These are phyloP conservation scores for Plagiodera versicolora DNA, from an alignment of 2,888 invertebrate species.

Conservation along the genomic window DNA sequence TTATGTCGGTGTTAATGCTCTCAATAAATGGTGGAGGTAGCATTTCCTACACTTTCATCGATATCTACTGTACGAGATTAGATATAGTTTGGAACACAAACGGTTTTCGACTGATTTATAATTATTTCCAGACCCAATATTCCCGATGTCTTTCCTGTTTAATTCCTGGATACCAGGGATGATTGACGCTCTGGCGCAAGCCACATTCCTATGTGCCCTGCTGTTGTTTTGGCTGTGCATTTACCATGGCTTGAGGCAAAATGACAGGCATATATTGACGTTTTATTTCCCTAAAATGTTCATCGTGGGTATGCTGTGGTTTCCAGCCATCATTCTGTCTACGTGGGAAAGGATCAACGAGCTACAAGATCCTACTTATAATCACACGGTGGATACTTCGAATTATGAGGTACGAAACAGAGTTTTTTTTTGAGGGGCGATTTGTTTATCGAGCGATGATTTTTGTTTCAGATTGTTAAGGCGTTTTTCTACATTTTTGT, in stretches of 20 bases:
- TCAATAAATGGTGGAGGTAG: too few species aligned
- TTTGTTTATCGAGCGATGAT: too few species aligned
- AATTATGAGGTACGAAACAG: conserved; percentile 83
- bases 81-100: too few species aligned
- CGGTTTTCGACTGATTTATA: too few species aligned
- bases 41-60: too few species aligned
- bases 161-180: conserved; percentile 92
- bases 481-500: conserved; percentile 87
- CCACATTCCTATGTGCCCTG: conserved; percentile 83
- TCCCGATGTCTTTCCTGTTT: conserved; percentile 85
- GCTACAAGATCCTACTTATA: conserved; percentile 88
- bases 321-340: conserved; percentile 81
- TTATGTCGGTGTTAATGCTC: too few species aligned
- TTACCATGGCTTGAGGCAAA: conserved; percentile 95
- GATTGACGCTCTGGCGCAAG: conserved; percentile 87
- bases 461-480: conserved; percentile 78
- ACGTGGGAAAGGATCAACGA: conserved; percentile 91
- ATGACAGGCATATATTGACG: conserved; percentile 79
- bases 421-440: too few species aligned
- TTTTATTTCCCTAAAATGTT: conserved; percentile 92
- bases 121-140: conserved; percentile 81
- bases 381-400: conserved; percentile 80
- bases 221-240: conserved; percentile 94
- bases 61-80: too few species aligned
- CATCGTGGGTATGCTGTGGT: conserved; percentile 84